These are phyloP conservation scores for Carettochelys insculpta DNA, from an alignment of 2,113 vertebrate genomes.

Conservation along the genomic window DNA sequence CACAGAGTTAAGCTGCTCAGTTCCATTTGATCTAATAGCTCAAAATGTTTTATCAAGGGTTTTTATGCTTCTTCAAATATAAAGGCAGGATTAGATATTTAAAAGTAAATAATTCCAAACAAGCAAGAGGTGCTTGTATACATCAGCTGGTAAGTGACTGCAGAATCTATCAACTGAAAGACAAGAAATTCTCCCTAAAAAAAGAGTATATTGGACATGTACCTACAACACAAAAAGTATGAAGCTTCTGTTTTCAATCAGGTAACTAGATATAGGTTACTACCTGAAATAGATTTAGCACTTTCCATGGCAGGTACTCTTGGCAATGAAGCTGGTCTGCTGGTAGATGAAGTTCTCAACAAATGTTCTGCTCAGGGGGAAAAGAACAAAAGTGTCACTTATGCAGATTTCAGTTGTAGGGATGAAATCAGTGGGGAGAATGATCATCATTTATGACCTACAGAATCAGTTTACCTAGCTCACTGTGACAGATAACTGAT, in stretches of 20 bases:
- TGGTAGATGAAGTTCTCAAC: slow-evolving; percentile 83
- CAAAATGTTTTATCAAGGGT: neutral
- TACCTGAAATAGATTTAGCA: slow-evolving; percentile 90
- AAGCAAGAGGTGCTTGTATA: neutral
- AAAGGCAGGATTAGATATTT: neutral
- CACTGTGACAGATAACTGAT: neutral
- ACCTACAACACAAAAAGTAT: neutral
- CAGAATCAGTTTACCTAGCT: neutral
- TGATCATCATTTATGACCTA: neutral
- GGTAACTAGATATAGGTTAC: fast-evolving
- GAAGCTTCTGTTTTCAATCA: neutral
- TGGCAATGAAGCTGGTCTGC: slow-evolving; percentile 84
- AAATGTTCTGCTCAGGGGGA: slow-evolving; percentile 82
- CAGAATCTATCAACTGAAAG: neutral
- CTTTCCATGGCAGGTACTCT: slow-evolving; percentile 90
- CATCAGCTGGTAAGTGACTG: neutral
- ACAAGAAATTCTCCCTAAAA: neutral
- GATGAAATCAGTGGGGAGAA: neutral
- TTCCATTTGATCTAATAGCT: neutral
- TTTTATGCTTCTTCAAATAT: neutral
- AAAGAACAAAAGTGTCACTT: neutral
- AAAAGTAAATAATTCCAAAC: neutral
- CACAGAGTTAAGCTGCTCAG: neutral
- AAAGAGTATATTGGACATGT: neutral
- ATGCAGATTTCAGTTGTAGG: neutral